Base-by-base conservation (phyloP, 2,113 vertebrate species). In the Dipodomys spectabilis region DNA sequence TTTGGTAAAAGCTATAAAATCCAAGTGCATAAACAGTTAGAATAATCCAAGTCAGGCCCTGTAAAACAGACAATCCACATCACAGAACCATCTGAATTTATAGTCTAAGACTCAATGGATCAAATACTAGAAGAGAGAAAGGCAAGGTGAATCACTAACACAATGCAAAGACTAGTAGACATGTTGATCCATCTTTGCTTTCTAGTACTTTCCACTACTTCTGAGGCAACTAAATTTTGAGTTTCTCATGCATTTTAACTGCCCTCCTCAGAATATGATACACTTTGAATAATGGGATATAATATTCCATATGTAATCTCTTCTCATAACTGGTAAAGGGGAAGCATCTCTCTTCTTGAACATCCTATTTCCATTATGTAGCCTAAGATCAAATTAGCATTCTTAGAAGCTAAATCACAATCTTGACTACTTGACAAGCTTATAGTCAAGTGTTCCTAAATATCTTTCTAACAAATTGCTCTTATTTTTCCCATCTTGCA, bases 371-470 rank as follows among this genome's bases (percentile, higher is more conserved):
- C 73, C 35, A 90, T 72, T 73, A 84, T 57, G 8, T 90, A 68
- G 20, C 57, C 89, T 88, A 88, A 93, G 19, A 87, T 68, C 44
- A 81, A 95, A 88, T 94, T 91, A 93, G 53, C 80, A 91, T 94
- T 81, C 57, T 64, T 88, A 35, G 64, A 30, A 87, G 32, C 22
- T 57, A 45, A 83, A 77, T 83, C 13, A 77, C 67, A 68, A 7
- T 67, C 53, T 84, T 69, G 7, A 92, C 62, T 93, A 32, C 64
- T 93, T 92, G 74, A 68, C 35, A 75, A 73, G 35, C 27, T 78
- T 85, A 78, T 19, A 39, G 44, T 95, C 64, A 93, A 95, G 69
- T 88, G 32, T 27, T 68, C 16, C 45, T 82, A 90, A 78, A 93
- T 68, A 77, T 35, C 45, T 80, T 90, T 75, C 77, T 84, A 57